Base-by-base conservation (phyloP, 2,888 invertebrate species). In the Heliconius ethilla region DNA sequence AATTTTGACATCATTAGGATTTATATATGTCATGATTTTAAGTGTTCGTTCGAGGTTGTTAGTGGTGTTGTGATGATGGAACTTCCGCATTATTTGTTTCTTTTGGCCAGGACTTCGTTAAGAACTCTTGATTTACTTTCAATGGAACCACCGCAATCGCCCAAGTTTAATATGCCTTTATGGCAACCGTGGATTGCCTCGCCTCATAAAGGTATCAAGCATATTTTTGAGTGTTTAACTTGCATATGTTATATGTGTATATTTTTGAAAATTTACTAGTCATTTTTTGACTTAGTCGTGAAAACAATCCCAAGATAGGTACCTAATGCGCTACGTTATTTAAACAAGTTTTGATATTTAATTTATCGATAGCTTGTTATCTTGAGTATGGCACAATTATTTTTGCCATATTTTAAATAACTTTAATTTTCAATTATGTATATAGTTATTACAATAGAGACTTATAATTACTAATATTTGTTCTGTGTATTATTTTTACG, bases 131-230 rank as follows among this genome's bases (percentile, higher is more conserved):
- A 91, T 80, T 86, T 86, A 75, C 88, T 88, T 78, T 88, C 90
- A 73, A 94, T 95, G 94, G 95, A 95, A 84, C 94, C 94, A 55
- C 94, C 94, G 63, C 91, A 94, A 77, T 95, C 95, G 29, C 95
- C 95, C 11, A 95, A 95, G 83, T 95, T 94, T 85, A 94, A 94
- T 85, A 76, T 94, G 87, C 90, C 94, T 76, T 84, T 95, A 66
- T 95, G 95, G 95, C 95, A 95, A 81, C 95, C 95, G 59, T 95
- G 95, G 95, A 85, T 92, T 78, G 83, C 88, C 25, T 91, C 92
- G 69, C 89, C 92, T 37, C 88, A 88, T 78, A 93, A 92, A 94
- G 94, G 93, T 93, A 85, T 75, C 7, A n/a, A 85, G 67, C 3
- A n/a, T 11, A 67, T 25, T n/a, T 51, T 40, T 65, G 15, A 51